These are phyloP conservation scores for Scotopteryx bipunctaria DNA, from an alignment of 2,888 invertebrate genomes.

Conservation along the genomic window DNA sequence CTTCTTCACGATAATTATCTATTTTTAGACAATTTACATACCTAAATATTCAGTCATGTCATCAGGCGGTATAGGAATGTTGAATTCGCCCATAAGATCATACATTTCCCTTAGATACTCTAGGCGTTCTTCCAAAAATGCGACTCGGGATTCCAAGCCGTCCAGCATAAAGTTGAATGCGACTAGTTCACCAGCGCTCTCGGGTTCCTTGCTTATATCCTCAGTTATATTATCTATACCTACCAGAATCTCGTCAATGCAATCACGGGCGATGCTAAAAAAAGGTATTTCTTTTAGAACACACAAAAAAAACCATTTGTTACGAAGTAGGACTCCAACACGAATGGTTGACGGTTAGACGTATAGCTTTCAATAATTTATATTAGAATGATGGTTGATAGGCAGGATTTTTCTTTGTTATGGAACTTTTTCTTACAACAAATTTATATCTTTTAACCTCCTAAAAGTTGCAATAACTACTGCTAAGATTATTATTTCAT, in stretches of 20 bases:
- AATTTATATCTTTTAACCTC: too few species aligned
- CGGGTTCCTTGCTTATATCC: conserved; percentile 86
- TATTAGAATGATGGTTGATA: too few species aligned
- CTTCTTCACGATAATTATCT: too few species aligned
- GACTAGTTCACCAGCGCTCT: conserved; percentile 88
- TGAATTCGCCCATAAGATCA: conserved; percentile 91
- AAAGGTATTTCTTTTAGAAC: too few species aligned
- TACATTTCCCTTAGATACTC: conserved; percentile 93
- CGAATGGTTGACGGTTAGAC: too few species aligned
- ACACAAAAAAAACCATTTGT: too few species aligned
- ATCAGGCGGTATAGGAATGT: conserved; percentile 88
- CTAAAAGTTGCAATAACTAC: too few species aligned
- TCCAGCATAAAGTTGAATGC: conserved; percentile 88
- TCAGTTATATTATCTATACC: conserved; percentile 86
- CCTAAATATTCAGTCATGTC: conserved; percentile 86
- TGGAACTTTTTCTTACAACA: too few species aligned
- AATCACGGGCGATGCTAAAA: conserved; percentile 86
- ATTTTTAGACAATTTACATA: too few species aligned
- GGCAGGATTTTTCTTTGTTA: too few species aligned
- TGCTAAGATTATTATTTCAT: background rate
- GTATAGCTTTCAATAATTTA: too few species aligned
- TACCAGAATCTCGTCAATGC: conserved; percentile 82
- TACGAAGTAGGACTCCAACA: too few species aligned
- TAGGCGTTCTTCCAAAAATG: conserved; percentile 87
- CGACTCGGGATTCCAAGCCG: conserved; percentile 85